A percentile compares a stretch with the other conserved stretches of the same genome.
These are phyloP conservation scores for Habroteleia sp. DNA, from an alignment of 2,888 invertebrate genomes.

Conservation along the genomic window DNA sequence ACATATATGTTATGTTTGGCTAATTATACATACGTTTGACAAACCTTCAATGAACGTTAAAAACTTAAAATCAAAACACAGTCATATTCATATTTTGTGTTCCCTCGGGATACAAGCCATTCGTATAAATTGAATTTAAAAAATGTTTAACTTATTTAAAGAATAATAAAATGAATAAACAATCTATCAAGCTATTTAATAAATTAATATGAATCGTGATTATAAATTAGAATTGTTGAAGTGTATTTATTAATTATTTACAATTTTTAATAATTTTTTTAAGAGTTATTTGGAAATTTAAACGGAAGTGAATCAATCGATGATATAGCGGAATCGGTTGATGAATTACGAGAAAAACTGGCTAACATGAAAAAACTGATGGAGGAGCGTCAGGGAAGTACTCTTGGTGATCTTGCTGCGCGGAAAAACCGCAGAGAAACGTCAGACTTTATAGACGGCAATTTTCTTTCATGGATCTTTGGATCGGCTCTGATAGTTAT, in stretches of 20 bases:
- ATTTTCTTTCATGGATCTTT: constrained; percentile 91
- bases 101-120: too few species aligned
- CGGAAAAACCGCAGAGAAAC: constrained; percentile 76
- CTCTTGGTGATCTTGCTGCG: constrained; percentile 82
- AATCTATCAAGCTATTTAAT: too few species aligned
- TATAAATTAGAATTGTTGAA: too few species aligned
- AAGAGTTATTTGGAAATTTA: constrained; percentile 18
- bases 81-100: too few species aligned
- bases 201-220: too few species aligned
- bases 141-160: too few species aligned
- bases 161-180: too few species aligned
- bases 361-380: constrained; percentile 91
- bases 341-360: constrained; percentile 89
- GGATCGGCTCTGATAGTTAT: constrained; percentile 90
- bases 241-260: not conserved
- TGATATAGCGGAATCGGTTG: constrained; percentile 86
- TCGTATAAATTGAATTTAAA: too few species aligned
- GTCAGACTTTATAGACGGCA: constrained; percentile 87
- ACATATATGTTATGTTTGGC: too few species aligned
- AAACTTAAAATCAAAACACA: too few species aligned
- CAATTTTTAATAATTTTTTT: constrained; percentile 9
- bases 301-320: constrained; percentile 67
- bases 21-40: too few species aligned
- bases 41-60: too few species aligned
- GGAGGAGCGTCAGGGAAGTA: constrained; percentile 85